These are phyloP conservation scores for Desmophyllum pertusum DNA, from an alignment of 92 coral and sea anemone species.

Conservation along the genomic window DNA sequence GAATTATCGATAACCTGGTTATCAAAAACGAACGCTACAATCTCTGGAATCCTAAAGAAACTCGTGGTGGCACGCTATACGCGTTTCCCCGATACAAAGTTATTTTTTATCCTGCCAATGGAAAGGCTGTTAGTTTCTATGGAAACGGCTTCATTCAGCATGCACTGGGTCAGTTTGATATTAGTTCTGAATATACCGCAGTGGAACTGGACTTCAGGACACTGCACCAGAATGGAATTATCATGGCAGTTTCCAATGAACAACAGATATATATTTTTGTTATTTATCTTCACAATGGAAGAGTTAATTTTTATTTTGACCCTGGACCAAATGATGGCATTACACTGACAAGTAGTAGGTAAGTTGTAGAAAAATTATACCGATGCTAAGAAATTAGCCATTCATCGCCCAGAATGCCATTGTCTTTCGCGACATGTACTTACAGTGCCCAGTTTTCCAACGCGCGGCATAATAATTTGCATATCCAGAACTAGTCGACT, in stretches of 20 bases:
- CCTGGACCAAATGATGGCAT: constrained; percentile 24
- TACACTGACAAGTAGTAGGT: constrained; percentile 50
- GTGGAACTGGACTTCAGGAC: constrained; percentile 75
- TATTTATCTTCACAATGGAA: constrained; percentile 51
- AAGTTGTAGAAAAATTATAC: neutral
- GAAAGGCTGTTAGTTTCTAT: constrained; percentile 67
- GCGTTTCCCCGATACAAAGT: constrained; percentile 38
- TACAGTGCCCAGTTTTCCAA: too few species aligned
- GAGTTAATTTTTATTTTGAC: constrained; percentile 48
- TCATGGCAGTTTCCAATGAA: constrained; percentile 64
- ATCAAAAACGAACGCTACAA: constrained; percentile 46
- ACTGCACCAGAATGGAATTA: constrained; percentile 54
- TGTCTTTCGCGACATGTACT: too few species aligned
- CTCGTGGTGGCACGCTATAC: constrained; percentile 41
- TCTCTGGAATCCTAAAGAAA: constrained; percentile 63
- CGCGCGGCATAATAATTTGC: too few species aligned
- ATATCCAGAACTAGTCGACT: too few species aligned
- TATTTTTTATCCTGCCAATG: constrained; percentile 49
- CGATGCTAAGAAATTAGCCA: neutral
- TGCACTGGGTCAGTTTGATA: constrained; percentile 57
- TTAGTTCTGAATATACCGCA: constrained; percentile 26
- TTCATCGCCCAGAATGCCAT: too few species aligned
- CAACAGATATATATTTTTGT: constrained; percentile 33
- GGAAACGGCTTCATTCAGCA: constrained; percentile 70
- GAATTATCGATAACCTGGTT: constrained; percentile 57